These are phyloP conservation scores for Corythornis vintsioides DNA, from an alignment of 2,113 vertebrate genomes.

Conservation along the genomic window DNA sequence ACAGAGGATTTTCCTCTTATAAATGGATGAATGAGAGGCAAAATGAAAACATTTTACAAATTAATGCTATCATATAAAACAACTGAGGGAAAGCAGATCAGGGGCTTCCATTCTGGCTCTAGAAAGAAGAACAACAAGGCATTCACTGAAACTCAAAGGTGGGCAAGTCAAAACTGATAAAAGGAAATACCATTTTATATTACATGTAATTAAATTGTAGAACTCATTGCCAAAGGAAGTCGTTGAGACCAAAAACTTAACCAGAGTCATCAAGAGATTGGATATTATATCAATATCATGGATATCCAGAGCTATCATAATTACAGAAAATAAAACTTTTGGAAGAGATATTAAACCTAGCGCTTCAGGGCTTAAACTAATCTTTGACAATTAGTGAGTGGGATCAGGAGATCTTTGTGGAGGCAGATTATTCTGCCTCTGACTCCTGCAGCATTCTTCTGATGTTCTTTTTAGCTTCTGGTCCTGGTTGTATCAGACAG, in stretches of 20 bases:
- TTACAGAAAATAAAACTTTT: conserved; percentile 64
- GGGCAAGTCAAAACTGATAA: conserved; percentile 64
- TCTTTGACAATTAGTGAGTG: conserved; percentile 50
- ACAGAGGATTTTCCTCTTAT: background rate
- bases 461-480: background rate
- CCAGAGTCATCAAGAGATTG: conserved; percentile 54
- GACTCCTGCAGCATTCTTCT: conserved; percentile 21
- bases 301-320: conserved; percentile 56
- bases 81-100: background rate
- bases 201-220: conserved; percentile 52
- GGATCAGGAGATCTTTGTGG: conserved; percentile 24
- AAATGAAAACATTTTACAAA: conserved; percentile 12
- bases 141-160: conserved; percentile 49
- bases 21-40: background rate
- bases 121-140: conserved; percentile 25
- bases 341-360: conserved; percentile 30
- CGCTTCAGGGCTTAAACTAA: conserved; percentile 41
- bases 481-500: background rate
- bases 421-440: conserved; percentile 17
- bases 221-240: conserved; percentile 60
- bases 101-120: conserved; percentile 11
- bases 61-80: conserved; percentile 9
- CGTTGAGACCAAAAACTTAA: conserved; percentile 50
- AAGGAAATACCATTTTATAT: conserved; percentile 68
- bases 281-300: conserved; percentile 61